These are phyloP conservation scores for Subacronicta megacephala DNA, from an alignment of 2,888 invertebrate genomes.

Conservation along the genomic window DNA sequence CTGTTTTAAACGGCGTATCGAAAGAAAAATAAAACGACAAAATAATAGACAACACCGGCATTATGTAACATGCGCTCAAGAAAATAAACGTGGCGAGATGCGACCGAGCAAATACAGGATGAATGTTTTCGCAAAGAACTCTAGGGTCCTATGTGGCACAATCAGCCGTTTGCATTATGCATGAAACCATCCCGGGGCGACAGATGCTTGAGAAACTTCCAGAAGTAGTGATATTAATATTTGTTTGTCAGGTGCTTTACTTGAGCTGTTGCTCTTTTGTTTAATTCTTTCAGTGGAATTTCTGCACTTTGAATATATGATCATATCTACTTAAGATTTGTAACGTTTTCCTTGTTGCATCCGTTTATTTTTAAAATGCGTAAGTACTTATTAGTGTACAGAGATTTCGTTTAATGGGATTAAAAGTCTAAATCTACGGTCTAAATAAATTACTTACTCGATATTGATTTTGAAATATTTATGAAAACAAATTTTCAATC, in stretches of 20 bases:
- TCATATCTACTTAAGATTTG: not conserved
- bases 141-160: slow-evolving; percentile 76
- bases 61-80: slow-evolving; percentile 58
- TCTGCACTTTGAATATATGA: not conserved
- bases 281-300: slow-evolving; percentile 21
- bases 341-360: not conserved
- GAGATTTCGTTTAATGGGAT: too few relatives aligned
- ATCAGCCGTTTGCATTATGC: slow-evolving; percentile 87
- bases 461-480: too few relatives aligned
- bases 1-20: not conserved
- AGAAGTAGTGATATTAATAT: slow-evolving; percentile 74
- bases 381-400: too few relatives aligned
- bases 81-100: slow-evolving; percentile 55
- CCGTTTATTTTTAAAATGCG: too few relatives aligned
- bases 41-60: slow-evolving; percentile 52
- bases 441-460: too few relatives aligned
- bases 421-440: too few relatives aligned
- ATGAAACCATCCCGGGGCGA: slow-evolving; percentile 81
- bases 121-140: slow-evolving; percentile 81
- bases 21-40: slow-evolving; percentile 24
- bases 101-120: slow-evolving; percentile 72
- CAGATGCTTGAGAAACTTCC: slow-evolving; percentile 73
- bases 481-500: too few relatives aligned
- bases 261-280: slow-evolving; percentile 59
- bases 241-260: slow-evolving; percentile 73